These are phyloP conservation scores for Isurus oxyrinchus DNA, from an alignment of 2,113 vertebrate genomes.

Conservation along the genomic window DNA sequence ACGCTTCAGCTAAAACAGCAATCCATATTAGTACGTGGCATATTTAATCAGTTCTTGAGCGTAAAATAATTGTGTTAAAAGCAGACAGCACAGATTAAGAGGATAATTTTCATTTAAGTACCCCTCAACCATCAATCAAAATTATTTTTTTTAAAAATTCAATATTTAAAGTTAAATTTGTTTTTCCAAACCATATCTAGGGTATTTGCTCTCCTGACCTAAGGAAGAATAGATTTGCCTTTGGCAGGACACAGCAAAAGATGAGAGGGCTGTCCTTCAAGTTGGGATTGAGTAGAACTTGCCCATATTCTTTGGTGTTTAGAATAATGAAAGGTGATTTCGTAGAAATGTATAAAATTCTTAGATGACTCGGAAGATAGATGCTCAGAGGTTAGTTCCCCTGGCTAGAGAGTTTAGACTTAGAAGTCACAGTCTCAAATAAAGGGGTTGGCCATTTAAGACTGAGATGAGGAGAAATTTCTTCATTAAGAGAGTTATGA, in stretches of 20 bases:
- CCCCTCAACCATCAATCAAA: background rate
- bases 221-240: background rate
- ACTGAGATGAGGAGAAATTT: background rate
- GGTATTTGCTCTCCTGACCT: no score
- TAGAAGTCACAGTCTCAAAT: background rate
- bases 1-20: background rate
- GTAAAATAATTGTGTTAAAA: background rate
- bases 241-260: background rate
- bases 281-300: background rate
- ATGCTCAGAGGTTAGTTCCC: background rate
- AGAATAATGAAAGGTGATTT: background rate
- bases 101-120: background rate
- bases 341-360: background rate
- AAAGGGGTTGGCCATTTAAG: background rate
- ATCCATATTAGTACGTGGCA: background rate
- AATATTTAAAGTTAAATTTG: background rate
- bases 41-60: background rate
- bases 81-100: background rate
- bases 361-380: background rate
- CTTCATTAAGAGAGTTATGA: background rate
- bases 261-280: background rate
- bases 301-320: background rate
- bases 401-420: background rate
- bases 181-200: background rate
- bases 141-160: background rate